Base-by-base conservation (phyloP, 1,140 invertebrate genomes). In the Diorhabda sublineata region DNA sequence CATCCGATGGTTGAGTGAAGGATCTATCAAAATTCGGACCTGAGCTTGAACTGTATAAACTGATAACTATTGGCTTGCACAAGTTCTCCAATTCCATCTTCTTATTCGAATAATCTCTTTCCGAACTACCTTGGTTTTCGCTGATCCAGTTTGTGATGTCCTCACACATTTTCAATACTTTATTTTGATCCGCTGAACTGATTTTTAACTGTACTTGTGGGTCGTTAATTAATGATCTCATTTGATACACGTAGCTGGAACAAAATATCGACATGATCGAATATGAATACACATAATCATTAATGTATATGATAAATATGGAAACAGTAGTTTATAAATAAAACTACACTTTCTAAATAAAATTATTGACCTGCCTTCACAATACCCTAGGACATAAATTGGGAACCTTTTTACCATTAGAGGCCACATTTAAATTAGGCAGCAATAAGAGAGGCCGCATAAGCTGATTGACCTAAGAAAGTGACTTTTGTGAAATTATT, bases 81-180 rank as follows among this genome's bases (percentile, higher is more conserved):
- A 80, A 72, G 3, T 74, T 74, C 71, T 87, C 81, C 2, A 87
- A 69, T 69, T 88, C 86, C 56, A 86, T 82, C 76, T 85, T 83
- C 63, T 86, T 85, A 45, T 81, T 79, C 47, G 86, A 85, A 73
- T 84, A 88, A 62, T 89, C 86, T 66, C 87, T 86, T 73, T 85
- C 86, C 3, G 85, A 77, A 41, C 85, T 85, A 6, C 85, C 78
- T 3, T 84, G 83, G 74, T 91, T 90, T 9, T 77, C 75, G 68
- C 90, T 88, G 8, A 92, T 74, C 91, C 91, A 92, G n/a, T 79
- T 79, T 0, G 84, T 71, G 6, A 80, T 80, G 2, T 79, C 76
- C 41, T 86, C 81, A 70, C 87, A 89, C 72, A 88, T 86, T 56
- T 73, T 77, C 3, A 73, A 75, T 65, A 84, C 80, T 3, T 69